These are phyloP conservation scores for Gymnorhina tibicen DNA, from an alignment of 2,113 vertebrate species.

Conservation along the genomic window DNA sequence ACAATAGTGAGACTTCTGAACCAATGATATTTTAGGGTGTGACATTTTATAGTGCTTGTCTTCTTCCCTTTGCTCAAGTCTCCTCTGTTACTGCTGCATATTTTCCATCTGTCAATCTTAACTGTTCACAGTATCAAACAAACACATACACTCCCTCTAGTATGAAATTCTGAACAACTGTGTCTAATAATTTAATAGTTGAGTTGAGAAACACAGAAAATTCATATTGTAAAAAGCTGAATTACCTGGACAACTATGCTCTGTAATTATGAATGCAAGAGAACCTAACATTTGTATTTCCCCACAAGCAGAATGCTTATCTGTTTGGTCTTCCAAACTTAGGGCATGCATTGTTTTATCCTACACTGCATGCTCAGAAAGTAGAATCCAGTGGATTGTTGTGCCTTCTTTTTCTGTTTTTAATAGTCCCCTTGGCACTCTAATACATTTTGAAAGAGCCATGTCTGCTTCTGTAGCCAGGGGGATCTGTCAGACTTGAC, in stretches of 20 bases:
- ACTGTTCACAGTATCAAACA: background rate
- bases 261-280: background rate
- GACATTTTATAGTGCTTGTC: background rate
- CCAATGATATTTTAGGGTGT: background rate
- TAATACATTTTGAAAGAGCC: background rate
- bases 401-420: background rate
- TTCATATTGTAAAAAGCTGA: background rate
- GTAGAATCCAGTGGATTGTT: background rate
- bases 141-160: background rate
- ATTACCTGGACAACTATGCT: background rate
- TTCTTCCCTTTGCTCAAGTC: background rate
- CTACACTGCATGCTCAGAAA: background rate
- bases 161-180: background rate
- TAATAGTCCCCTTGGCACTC: background rate
- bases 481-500: background rate
- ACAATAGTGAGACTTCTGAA: background rate
- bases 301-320: background rate
- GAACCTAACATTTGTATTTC: background rate
- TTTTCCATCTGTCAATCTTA: background rate
- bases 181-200: background rate
- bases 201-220: background rate
- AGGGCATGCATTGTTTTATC: background rate
- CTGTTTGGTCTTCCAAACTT: background rate
- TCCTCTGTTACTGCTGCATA: background rate
- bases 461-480: background rate